A percentile compares a stretch with the other conserved stretches of the same genome.
Evolutionary conservation across 1,140 invertebrate species (phyloP).

Genomic region (Orussus abietinus): DNA sequence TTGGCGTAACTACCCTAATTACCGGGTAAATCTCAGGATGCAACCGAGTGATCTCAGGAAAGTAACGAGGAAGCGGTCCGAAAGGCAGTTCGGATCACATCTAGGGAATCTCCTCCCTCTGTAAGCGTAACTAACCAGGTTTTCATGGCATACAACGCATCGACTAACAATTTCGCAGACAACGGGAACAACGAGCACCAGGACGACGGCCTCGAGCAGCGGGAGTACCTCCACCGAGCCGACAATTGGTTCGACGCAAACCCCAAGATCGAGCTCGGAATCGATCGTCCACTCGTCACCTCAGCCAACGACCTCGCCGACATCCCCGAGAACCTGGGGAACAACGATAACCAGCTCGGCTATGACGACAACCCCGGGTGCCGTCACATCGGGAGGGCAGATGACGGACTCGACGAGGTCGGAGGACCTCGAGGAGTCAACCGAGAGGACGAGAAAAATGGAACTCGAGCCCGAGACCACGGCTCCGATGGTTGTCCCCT

Average conservation of each 20-base stretch:
- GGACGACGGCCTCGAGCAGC: conserved; percentile 14
- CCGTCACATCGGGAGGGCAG: too few relatives aligned
- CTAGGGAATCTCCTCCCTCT: neutral
- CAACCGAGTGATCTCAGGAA: too few relatives aligned
- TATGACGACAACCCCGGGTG: conserved; percentile 13
- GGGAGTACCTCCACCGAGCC: too few relatives aligned
- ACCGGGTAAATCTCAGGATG: too few relatives aligned
- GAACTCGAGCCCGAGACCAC: conserved; percentile 18
- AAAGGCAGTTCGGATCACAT: neutral
- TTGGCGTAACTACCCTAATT: too few relatives aligned
- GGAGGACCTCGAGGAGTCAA: conserved; percentile 37
- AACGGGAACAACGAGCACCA: conserved; percentile 21
- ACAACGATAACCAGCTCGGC: conserved; percentile 13
- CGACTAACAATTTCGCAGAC: conserved; percentile 53
- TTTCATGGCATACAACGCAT: conserved; percentile 45
- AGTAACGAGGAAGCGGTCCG: too few relatives aligned
- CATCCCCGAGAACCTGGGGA: too few relatives aligned
- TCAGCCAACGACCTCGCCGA: too few relatives aligned
- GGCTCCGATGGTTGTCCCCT: conserved; percentile 15
- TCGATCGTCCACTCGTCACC: too few relatives aligned
- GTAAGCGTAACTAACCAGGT: conserved; percentile 46
- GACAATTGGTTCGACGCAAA: conserved; percentile 18
- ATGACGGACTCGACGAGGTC: conserved; percentile 30
- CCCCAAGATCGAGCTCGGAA: conserved; percentile 22
- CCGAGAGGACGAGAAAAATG: conserved; percentile 38